phyloP scores from a whole-genome alignment of 2,888 invertebrate species.

The Brachyptera putata region DNA sequence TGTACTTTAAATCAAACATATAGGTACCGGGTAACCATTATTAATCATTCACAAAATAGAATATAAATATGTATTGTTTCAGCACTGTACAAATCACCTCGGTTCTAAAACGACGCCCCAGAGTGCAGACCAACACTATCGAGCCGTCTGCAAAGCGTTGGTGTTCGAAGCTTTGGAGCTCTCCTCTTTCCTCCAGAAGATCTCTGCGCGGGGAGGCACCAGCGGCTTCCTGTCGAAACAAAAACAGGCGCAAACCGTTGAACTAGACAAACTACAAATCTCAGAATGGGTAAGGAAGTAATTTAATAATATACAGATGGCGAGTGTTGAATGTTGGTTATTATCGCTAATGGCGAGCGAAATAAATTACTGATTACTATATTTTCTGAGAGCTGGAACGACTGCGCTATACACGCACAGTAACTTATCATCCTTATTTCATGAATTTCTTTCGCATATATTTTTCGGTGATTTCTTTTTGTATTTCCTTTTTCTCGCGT shows the following conservation, averaged over 20 bases:
- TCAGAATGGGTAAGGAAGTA: conserved; percentile 82
- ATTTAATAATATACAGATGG: background rate
- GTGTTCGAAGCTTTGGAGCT: conserved; percentile 89
- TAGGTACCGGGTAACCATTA: too few species aligned
- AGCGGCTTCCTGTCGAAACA: conserved; percentile 51
- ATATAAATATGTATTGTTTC: too few species aligned
- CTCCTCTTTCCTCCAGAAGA: conserved; percentile 82
- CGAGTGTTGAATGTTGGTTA: background rate
- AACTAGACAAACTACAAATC: conserved; percentile 78
- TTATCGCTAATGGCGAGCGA: too few species aligned
- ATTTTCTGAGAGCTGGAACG: too few species aligned
- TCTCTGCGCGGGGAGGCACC: conserved; percentile 59
- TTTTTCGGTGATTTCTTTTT: too few species aligned
- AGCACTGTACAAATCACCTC: conserved; percentile 52
- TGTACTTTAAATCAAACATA: too few species aligned
- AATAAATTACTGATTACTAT: too few species aligned
- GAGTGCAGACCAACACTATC: conserved; percentile 75
- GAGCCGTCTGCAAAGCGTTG: conserved; percentile 87
- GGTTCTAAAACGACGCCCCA: conserved; percentile 46
- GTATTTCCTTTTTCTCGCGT: too few species aligned
- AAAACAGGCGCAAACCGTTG: conserved; percentile 58
- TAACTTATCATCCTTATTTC: too few species aligned
- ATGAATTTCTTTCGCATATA: too few species aligned
- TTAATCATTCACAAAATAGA: too few species aligned
- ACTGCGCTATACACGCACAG: too few species aligned